A percentile compares a stretch with the other conserved stretches of the same genome.
Conservation (phyloP, 2,888 invertebrate genomes). For the Eumerus sabulonum region DNA sequence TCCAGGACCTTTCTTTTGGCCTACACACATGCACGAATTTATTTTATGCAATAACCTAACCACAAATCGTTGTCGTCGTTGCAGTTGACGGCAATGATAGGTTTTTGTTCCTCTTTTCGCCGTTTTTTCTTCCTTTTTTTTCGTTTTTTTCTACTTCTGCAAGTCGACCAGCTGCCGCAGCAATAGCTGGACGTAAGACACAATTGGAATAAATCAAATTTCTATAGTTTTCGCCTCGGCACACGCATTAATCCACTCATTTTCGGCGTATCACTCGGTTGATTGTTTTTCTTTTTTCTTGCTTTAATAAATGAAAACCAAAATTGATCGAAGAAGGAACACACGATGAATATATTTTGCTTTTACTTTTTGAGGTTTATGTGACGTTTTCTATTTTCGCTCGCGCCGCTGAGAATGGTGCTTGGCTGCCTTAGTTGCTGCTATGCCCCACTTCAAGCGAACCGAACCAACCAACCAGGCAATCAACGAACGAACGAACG, state of each 20-base stretch:
- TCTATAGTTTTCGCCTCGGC: conserved; percentile 19
- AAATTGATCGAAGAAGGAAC: conserved; percentile 39
- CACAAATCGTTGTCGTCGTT: too few species aligned
- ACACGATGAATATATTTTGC: conserved; percentile 17
- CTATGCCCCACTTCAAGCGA: conserved; percentile 64
- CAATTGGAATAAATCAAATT: conserved; percentile 31
- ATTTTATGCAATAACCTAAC: conserved; percentile 70
- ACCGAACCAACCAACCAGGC: too few species aligned
- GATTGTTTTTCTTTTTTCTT: conserved; percentile 17
- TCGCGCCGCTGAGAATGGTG: conserved; percentile 52
- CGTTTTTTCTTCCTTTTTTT: conserved; percentile 52
- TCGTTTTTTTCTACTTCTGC: conserved; percentile 28
- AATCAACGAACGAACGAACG: too few species aligned
- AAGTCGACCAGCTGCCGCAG: conserved; percentile 59
- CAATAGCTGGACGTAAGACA: conserved; percentile 32
- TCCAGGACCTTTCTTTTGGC: conserved; percentile 33
- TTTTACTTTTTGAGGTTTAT: too few species aligned
- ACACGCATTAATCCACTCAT: conserved; percentile 34
- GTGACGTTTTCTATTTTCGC: conserved; percentile 68
- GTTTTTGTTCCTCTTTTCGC: conserved; percentile 22
- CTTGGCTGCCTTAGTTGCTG: conserved; percentile 30
- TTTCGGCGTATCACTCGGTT: background rate
- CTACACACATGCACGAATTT: conserved; percentile 43
- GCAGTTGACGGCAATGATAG: conserved; percentile 54
- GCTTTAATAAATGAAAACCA: conserved; percentile 27